Percentiles rank a stretch among this genome's conserved stretches.
phyloP scores from a whole-genome alignment of 2,113 vertebrate genomes.

The Dipodomys merriami region DNA sequence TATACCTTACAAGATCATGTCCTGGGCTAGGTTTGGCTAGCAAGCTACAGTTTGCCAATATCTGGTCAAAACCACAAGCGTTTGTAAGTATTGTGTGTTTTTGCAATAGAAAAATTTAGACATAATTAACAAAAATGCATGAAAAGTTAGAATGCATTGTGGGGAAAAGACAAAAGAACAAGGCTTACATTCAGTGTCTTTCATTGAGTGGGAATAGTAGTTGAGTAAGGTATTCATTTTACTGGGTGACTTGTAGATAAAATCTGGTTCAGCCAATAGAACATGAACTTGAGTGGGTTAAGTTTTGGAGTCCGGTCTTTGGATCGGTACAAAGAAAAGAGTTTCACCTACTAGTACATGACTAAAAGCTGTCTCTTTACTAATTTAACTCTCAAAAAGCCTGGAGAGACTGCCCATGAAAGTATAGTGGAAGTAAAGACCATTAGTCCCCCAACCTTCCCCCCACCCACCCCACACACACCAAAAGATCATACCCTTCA shows the following conservation, averaged over 20 bases:
- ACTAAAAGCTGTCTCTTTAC: neutral
- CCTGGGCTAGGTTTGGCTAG: neutral
- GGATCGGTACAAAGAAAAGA: neutral
- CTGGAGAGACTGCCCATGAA: neutral
- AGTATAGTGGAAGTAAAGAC: neutral
- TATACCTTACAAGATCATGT: neutral
- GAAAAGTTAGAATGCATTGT: neutral
- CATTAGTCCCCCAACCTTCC: neutral
- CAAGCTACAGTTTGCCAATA: neutral
- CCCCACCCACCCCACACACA: too few species aligned
- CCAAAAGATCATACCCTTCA: neutral
- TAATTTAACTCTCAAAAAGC: neutral
- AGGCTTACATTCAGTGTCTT: neutral
- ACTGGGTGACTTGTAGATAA: neutral
- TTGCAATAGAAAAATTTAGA: neutral
- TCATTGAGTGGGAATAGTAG: neutral
- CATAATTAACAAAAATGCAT: neutral
- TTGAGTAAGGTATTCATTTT: neutral
- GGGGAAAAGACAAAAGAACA: neutral
- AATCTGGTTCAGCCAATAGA: neutral
- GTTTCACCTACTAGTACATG: neutral
- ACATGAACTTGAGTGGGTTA: too few species aligned
- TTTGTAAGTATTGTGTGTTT: neutral
- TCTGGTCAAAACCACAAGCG: neutral
- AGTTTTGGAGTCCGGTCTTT: neutral